These are phyloP conservation scores for Notechis scutatus DNA, from an alignment of 2,113 vertebrate genomes.

Conservation along the genomic window DNA sequence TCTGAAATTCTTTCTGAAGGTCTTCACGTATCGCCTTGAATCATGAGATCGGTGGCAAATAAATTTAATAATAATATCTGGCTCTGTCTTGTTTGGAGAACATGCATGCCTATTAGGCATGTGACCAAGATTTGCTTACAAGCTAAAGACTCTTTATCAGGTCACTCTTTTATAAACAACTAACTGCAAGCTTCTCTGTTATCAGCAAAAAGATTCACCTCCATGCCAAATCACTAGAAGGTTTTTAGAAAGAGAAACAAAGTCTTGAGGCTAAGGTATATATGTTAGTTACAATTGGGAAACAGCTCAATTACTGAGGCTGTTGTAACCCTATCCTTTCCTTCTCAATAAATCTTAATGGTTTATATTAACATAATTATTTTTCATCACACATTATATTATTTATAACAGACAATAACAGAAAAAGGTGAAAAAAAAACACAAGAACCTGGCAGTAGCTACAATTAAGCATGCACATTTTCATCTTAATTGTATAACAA, in stretches of 20 bases:
- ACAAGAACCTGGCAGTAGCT: not conserved
- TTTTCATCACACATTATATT: not conserved
- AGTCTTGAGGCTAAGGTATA: not conserved
- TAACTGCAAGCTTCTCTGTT: not conserved
- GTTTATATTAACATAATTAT: not conserved
- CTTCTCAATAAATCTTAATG: not conserved
- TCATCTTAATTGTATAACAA: not conserved
- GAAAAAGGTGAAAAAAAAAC: not conserved
- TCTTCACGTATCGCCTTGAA: not conserved
- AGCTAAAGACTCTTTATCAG: not conserved
- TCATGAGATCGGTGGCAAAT: too few species aligned
- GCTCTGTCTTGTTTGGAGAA: not conserved
- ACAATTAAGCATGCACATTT: not conserved
- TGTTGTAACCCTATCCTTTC: not conserved
- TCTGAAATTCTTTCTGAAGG: not conserved
- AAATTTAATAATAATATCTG: too few species aligned
- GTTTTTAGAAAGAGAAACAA: not conserved
- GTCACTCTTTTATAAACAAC: not conserved
- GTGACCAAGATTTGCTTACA: not conserved
- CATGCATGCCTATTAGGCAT: not conserved
- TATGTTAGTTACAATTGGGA: not conserved
- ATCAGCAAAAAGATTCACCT: not conserved
- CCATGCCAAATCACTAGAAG: not conserved
- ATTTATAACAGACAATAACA: not conserved
- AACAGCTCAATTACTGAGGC: not conserved